Base-by-base conservation (phyloP, 23 tunicate species). In the Halocynthia roretzi region DNA sequence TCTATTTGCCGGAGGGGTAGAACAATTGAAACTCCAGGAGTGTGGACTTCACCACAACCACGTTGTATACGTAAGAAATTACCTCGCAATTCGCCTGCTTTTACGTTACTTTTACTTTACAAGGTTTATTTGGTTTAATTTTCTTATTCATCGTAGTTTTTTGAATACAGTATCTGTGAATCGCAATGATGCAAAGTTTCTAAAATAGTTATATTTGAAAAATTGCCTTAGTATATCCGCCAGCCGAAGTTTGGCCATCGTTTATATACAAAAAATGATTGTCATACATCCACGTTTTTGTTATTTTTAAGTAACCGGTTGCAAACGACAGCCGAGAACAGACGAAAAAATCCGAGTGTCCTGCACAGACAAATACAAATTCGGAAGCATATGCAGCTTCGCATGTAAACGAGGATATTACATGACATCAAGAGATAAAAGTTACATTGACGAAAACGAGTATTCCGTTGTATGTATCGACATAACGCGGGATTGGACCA, bases 281-380 rank as follows among this genome's bases (percentile, higher is more conserved):
- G n/a, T 4, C 31, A 65, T 65, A 65, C 31, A 65, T 65, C 19
- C 15, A 20, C 10, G 5, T 65, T 20, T 65, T 8, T 65, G 22
- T 65, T 65, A 20, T 9, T 15, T 65, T 65, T 9, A 65, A 65
- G 70, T 65, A 0, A 65, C 31, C 19, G 70, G 70, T 20, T 65
- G 70, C 19, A 40, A 40, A 65, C 10, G 48, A 15, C 15, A 20
- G 22, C 70, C 70, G 5, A 65, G 5, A 65, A 20, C 70, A 10
- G 19, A 48, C 22, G 31, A 15, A 10, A 15, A 9, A 8, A 65
- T 65, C n/a, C 22, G 19, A 15, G 70, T 65, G 31, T 10, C 17
- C 14, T 65, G 70, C 70, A 65, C 70, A 9, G 19, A 65, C 10
- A 65, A 48, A 15, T 65, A 65, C 31, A 48, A 65, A 65, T 40